Evolutionary conservation across 1,140 invertebrate species (phyloP).

Genomic region (Eulimnadia texana): DNA sequence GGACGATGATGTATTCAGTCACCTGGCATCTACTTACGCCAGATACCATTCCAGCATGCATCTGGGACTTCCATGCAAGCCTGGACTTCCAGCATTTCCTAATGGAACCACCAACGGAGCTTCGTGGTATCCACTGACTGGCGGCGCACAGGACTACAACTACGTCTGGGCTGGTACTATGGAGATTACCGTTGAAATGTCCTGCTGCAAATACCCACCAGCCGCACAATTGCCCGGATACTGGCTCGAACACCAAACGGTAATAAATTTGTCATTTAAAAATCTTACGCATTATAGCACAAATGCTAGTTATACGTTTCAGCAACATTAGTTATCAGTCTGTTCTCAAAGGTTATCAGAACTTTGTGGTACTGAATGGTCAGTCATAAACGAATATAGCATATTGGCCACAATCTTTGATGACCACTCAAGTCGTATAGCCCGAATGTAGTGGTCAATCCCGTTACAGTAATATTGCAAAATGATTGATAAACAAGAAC

Average conservation of each 20-base stretch:
- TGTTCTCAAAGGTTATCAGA: too few relatives aligned
- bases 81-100: slow-evolving; percentile 51
- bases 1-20: slow-evolving; percentile 86
- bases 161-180: slow-evolving; percentile 47
- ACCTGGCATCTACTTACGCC: slow-evolving; percentile 75
- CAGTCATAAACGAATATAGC: too few relatives aligned
- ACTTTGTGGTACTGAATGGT: too few relatives aligned
- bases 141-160: slow-evolving; percentile 51
- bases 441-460: too few relatives aligned
- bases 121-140: slow-evolving; percentile 75
- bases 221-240: slow-evolving; percentile 33
- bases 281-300: too few relatives aligned
- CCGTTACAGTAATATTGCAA: too few relatives aligned
- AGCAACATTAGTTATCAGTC: too few relatives aligned
- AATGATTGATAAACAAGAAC: too few relatives aligned
- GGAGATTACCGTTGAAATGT: slow-evolving; percentile 49
- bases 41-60: slow-evolving; percentile 77
- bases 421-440: too few relatives aligned
- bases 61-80: slow-evolving; percentile 61
- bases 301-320: too few relatives aligned
- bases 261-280: slow-evolving; percentile 23
- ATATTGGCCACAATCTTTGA: too few relatives aligned
- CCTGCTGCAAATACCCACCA: slow-evolving; percentile 44
- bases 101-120: slow-evolving; percentile 85
- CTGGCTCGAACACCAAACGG: slow-evolving; percentile 43